Evolutionary conservation across 2,113 vertebrate genomes (phyloP), one percentile per base, ranked within the genome.

Genomic region (Oryzias celebensis): DNA sequence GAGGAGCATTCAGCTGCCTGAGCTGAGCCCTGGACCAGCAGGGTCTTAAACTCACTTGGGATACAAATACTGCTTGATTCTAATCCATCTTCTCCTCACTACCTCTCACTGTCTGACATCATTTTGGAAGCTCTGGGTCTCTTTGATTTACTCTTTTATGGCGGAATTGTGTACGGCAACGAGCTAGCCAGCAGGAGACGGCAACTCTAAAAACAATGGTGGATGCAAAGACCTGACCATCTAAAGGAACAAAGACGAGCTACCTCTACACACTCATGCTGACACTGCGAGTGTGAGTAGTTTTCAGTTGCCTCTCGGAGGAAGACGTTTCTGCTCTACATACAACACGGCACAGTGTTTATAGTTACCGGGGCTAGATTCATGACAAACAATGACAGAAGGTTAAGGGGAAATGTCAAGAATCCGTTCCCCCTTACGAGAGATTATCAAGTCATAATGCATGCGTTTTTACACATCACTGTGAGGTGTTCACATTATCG

Each of bases 321-420:
- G 89, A 90, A 88, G 89, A 89, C 87, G 65, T 86, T 75, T 81
- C 77, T 83, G 88, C 83, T 85, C 85, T 87, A 84, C 82, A 62
- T 87, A 84, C 82, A 59, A 86, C 86, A 87, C 84, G 80, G 82
- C 87, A 87, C 89, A 90, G 87, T 88, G 87, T 84, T 88, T 87
- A 77, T 77, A 79, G 79, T 86, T 82, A 83, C 73, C 77, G 64
- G 68, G 81, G 81, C 80, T 72, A 75, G 80, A 68, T 64, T 89
- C 70, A 81, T 76, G 83, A 85, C 78, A 36, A 64, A 89, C 75
- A 65, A 83, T 75, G 73, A 68, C 4, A 64, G 77, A 82, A 85
- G 77, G 67, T 71, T 77, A 64, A 76, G 71, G 73, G 83, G 75
- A 77, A 77, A 80, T 80, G 81, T 80, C 69, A 71, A 83, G 82